These are phyloP conservation scores for Myotis davidii DNA, from an alignment of 2,113 vertebrate genomes.

Conservation along the genomic window DNA sequence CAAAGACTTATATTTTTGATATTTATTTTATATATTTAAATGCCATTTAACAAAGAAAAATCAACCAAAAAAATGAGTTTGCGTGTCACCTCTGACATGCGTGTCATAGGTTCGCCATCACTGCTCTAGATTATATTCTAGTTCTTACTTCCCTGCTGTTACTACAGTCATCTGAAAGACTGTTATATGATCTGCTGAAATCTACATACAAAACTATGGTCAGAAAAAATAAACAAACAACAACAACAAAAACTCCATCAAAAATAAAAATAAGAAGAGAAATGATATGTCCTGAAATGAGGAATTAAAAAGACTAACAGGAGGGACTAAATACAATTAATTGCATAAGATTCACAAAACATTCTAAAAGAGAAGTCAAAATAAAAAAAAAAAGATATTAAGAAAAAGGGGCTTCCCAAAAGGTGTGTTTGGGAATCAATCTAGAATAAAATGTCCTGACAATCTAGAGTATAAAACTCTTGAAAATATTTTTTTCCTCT, in stretches of 20 bases:
- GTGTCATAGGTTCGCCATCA: no score
- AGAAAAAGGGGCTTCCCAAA: neutral
- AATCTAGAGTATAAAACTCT: neutral
- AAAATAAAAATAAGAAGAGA: neutral
- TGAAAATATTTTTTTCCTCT: slow-evolving; percentile 5
- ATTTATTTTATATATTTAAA: no score
- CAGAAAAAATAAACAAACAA: neutral
- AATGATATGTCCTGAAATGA: neutral
- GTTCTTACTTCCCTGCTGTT: neutral
- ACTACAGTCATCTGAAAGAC: neutral
- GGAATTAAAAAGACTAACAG: neutral
- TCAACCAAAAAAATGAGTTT: no score
- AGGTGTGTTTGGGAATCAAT: neutral
- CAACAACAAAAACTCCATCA: neutral
- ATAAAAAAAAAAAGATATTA: neutral
- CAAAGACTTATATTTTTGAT: no score
- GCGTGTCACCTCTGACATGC: no score
- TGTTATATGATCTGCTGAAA: neutral
- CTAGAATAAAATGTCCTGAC: neutral
- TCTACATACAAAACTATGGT: neutral
- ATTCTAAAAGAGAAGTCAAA: neutral
- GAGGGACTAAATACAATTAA: neutral
- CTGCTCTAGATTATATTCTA: neutral
- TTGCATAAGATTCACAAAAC: neutral
- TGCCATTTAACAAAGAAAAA: no score